Base-by-base conservation (phyloP, 2,888 invertebrate genomes). In the Pasiphila rectangulata region DNA sequence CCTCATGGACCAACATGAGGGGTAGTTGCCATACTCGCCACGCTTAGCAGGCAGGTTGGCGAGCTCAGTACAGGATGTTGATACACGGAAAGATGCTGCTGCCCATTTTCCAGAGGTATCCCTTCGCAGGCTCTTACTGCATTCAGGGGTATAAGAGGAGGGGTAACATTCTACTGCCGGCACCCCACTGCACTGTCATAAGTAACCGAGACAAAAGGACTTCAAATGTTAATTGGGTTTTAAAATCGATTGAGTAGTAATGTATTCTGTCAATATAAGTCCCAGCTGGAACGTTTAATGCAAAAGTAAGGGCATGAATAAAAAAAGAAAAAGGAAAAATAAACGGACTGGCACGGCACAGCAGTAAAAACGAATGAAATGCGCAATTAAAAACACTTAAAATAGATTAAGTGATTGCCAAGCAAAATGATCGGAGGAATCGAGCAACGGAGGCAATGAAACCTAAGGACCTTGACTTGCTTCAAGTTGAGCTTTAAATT, bases 351-450 rank as follows among this genome's bases (percentile, higher is more conserved):
- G 61, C 60, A 61, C 63, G 69, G 65, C 65, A 66, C 46, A 52
- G 53, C 67, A 67, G 64, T 78, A 69, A 75, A 77, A 68, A 66
- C 61, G 58, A 43, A 65, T 52, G 49, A 71, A 66, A 69, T 68
- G 61, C 56, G 67, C 71, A 78, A 77, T 78, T 79, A 80, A 78
- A 79, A 75, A 76, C 75, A 79, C 74, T 72, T 75, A 68, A 74
- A 77, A 75, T 75, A 75, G 79, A 79, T 82, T 75, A 80, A 79
- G 77, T 67, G 71, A 76, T 79, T 75, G 72, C 61, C 54, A 61
- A 46, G 59, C 56, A 61, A 61, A 65, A 63, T 64, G 63, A 68
- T 69, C 59, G 59, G 53, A 54, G 58, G 46, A 46, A 62, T 57
- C 51, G 56, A 61, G 63, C 70, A 64, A 63, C 44, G 56, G 61